These are phyloP conservation scores for Dreissena rostriformis DNA, from an alignment of 1,140 invertebrate species.

Conservation along the genomic window DNA sequence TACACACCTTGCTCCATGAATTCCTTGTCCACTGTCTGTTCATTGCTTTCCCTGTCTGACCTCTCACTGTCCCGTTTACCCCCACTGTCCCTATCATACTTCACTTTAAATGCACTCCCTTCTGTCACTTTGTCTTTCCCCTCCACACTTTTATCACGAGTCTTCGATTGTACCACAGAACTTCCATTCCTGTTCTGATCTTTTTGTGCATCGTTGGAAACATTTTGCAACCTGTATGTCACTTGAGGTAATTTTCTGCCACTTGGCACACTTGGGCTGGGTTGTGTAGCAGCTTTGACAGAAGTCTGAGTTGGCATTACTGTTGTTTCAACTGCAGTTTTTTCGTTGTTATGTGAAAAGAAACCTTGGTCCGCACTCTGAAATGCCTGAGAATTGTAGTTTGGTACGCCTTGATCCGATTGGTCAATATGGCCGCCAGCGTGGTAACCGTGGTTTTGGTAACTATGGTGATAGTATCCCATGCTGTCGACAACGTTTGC, in stretches of 20 bases:
- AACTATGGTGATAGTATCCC: slow-evolving; percentile 53
- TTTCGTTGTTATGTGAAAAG: no score
- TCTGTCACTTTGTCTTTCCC: slow-evolving; percentile 4
- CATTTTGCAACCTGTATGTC: slow-evolving; percentile 39
- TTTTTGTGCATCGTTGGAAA: slow-evolving; percentile 20
- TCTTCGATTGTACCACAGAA: not conserved
- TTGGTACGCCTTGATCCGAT: not conserved
- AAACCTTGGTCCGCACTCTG: no score
- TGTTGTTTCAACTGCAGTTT: no score
- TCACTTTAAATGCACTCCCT: not conserved
- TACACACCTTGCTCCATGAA: slow-evolving; percentile 59
- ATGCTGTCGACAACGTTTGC: slow-evolving; percentile 49
- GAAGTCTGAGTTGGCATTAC: no score
- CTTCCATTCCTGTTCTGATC: slow-evolving; percentile 9
- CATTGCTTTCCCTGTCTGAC: slow-evolving; percentile 10
- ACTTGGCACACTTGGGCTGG: slow-evolving; percentile 9
- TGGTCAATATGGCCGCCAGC: not conserved
- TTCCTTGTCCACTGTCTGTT: slow-evolving; percentile 33
- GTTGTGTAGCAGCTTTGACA: not conserved
- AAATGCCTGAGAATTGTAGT: not conserved
- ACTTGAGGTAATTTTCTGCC: slow-evolving; percentile 48
- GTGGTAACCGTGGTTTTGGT: slow-evolving; percentile 35
- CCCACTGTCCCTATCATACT: slow-evolving; percentile 9
- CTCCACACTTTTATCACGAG: not conserved
- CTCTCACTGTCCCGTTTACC: not conserved